Conservation (phyloP, 2,113 vertebrate genomes). For the Indicator maculatus region DNA sequence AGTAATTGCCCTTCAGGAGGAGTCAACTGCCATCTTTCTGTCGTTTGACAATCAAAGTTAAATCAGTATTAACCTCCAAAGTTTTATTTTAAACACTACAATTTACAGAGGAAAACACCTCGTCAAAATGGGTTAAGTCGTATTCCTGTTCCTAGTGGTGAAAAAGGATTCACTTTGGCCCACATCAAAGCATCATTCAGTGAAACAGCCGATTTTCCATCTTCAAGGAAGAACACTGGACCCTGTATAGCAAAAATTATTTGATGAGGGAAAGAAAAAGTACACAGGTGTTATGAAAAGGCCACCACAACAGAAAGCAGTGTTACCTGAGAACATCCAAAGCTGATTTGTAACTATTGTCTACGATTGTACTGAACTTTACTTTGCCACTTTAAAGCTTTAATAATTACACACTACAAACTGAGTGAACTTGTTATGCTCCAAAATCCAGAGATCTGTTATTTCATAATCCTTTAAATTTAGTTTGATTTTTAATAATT, state of each 20-base stretch:
- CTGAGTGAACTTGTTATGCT: background rate
- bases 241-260: slow-evolving; percentile 77
- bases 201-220: slow-evolving; percentile 92
- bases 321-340: background rate
- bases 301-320: background rate
- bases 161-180: slow-evolving; percentile 98
- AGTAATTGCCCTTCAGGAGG: slow-evolving; percentile 20
- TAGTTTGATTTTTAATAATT: background rate
- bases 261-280: background rate
- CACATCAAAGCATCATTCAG: slow-evolving; percentile 98
- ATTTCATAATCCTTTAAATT: background rate
- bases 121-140: slow-evolving; percentile 95
- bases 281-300: background rate
- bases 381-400: background rate
- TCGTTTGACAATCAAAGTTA: slow-evolving; percentile 7
- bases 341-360: background rate
- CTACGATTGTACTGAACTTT: background rate
- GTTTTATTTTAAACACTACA: background rate
- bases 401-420: background rate
- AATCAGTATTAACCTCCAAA: slow-evolving; percentile 13
- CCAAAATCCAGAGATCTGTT: background rate
- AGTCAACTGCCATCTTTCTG: background rate
- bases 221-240: slow-evolving; percentile 93
- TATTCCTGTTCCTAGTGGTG: slow-evolving; percentile 93
- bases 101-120: background rate